A percentile compares a stretch with the other conserved stretches of the same genome.
These are phyloP conservation scores for Eupithecia subfuscata DNA, from an alignment of 2,888 invertebrate species.

Conservation along the genomic window DNA sequence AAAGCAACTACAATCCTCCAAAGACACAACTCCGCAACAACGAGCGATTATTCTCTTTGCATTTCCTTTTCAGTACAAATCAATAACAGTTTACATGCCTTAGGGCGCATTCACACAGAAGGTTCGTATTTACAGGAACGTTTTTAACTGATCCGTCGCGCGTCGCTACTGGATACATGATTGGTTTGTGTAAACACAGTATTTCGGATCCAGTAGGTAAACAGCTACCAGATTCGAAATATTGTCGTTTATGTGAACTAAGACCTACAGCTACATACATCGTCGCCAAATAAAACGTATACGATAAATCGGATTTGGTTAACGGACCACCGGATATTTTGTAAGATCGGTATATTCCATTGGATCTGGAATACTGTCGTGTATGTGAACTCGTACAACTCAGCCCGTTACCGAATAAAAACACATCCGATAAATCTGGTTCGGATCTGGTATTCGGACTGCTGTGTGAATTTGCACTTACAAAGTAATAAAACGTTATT, in stretches of 20 bases:
- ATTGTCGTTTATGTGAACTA: neutral
- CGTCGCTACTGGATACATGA: neutral
- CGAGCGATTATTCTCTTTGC: neutral
- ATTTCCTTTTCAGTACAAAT: conserved; percentile 7
- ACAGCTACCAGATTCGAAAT: neutral
- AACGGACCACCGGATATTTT: neutral
- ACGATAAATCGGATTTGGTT: neutral
- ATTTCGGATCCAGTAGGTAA: too few species aligned
- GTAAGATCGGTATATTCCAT: neutral
- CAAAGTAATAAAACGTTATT: conserved; percentile 24
- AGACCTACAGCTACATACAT: too few species aligned
- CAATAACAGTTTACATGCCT: conserved; percentile 9
- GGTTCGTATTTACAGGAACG: neutral
- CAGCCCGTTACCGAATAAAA: neutral
- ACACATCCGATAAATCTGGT: conserved; percentile 1
- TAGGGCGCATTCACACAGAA: neutral
- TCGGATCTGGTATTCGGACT: neutral
- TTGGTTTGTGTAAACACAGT: neutral
- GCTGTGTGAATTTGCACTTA: neutral
- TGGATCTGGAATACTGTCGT: neutral
- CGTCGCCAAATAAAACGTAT: neutral
- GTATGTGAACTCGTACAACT: too few species aligned
- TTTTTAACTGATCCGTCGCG: neutral
- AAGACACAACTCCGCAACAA: neutral
- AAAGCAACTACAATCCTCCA: neutral